These are phyloP conservation scores for Noctua comes DNA, from an alignment of 2,888 invertebrate genomes.

Conservation along the genomic window DNA sequence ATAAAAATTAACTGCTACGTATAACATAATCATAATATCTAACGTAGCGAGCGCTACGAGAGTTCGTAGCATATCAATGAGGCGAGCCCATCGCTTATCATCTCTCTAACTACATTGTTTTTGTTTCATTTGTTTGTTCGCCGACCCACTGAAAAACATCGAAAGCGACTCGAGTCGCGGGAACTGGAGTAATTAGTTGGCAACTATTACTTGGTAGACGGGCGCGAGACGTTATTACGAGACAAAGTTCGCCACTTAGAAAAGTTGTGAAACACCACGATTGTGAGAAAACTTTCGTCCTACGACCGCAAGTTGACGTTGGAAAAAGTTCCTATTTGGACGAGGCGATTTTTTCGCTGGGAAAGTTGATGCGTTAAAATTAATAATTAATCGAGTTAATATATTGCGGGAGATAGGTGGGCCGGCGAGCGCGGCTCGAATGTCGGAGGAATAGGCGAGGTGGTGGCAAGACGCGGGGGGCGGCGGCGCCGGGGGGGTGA, in stretches of 20 bases:
- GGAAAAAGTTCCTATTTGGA: constrained; percentile 70
- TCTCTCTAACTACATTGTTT: constrained; percentile 58
- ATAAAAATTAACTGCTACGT: constrained; percentile 68
- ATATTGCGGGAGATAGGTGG: constrained; percentile 83
- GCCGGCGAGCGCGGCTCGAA: constrained; percentile 77
- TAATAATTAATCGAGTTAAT: constrained; percentile 85
- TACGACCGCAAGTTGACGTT: constrained; percentile 47
- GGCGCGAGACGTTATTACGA: constrained; percentile 80
- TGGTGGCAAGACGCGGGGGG: constrained; percentile 76
- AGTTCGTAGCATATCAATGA: constrained; percentile 73
- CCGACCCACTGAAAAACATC: constrained; percentile 65
- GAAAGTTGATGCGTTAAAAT: constrained; percentile 77
- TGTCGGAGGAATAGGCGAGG: constrained; percentile 72
- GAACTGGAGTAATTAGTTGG: constrained; percentile 72
- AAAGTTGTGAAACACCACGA: constrained; percentile 76
- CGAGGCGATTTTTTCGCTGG: constrained; percentile 66
- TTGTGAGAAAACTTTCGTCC: constrained; percentile 66
- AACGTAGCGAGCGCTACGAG: constrained; percentile 75
- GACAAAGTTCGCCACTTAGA: constrained; percentile 77
- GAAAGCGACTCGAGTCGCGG: constrained; percentile 60
- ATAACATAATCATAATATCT: constrained; percentile 65
- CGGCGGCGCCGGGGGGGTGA: constrained; percentile 76
- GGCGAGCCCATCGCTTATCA: constrained; percentile 58
- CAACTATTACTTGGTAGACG: constrained; percentile 78
- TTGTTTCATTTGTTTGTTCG: constrained; percentile 52